Percentiles rank a stretch among this genome's conserved stretches.
These are phyloP conservation scores for Oxygymnocypris stewartii DNA, from an alignment of 2,113 vertebrate genomes.

Conservation along the genomic window DNA sequence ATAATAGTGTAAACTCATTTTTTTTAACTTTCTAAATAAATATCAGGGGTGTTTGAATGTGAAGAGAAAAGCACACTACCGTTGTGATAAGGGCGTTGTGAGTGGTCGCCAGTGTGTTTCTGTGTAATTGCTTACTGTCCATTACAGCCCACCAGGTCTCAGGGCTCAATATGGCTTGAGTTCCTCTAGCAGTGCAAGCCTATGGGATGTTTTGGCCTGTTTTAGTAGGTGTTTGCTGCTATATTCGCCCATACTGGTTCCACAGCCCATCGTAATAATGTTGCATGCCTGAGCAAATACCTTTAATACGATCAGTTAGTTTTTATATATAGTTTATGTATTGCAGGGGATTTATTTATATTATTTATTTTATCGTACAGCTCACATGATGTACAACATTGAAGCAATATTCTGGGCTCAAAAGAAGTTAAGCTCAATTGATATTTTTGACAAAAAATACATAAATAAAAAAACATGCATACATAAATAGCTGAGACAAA, in stretches of 20 bases:
- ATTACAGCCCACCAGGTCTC: not conserved
- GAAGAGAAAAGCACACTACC: not conserved
- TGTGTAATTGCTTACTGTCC: not conserved
- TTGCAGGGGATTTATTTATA: too few relatives aligned
- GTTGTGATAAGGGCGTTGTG: not conserved
- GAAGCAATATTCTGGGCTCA: too few relatives aligned
- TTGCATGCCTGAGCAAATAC: not conserved
- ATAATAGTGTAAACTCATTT: not conserved
- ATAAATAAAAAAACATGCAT: too few relatives aligned
- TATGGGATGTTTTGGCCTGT: not conserved
- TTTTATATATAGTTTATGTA: not conserved
- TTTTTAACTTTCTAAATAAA: not conserved
- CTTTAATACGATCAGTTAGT: not conserved
- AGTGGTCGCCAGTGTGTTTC: not conserved
- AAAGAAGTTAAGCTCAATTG: too few relatives aligned
- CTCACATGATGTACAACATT: not conserved
- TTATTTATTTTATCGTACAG: not conserved
- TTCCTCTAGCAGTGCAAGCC: not conserved
- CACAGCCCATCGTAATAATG: not conserved
- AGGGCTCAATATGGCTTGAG: not conserved
- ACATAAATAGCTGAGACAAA: too few relatives aligned
- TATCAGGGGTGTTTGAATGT: not conserved
- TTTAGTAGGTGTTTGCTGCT: not conserved
- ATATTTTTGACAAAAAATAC: too few relatives aligned
- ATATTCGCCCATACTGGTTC: not conserved